Evolutionary conservation across 92 coral and sea anemone species (phyloP), one percentile per base, ranked within the genome.

Genomic region (Actinostola sp.): DNA sequence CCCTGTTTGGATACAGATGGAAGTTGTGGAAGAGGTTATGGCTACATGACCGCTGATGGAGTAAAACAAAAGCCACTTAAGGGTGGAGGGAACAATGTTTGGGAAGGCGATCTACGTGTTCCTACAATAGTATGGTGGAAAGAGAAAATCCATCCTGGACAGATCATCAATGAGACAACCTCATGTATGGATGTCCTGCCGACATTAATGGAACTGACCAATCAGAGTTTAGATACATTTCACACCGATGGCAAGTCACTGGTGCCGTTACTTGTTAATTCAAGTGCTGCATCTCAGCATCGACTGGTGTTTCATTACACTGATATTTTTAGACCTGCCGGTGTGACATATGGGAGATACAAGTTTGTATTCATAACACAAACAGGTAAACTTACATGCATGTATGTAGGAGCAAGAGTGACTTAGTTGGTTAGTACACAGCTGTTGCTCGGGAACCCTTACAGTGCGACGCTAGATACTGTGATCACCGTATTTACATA

Each of bases 311-410:
- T 83, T 58, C 98, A 93, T 66, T 93, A 93, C 46, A 36, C 81
- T 14, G 98, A 93, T 70, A 72, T 90, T 10, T 84, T 87, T 23
- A 82, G 73, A 73, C 98, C 98, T 23, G 79, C 98, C 3, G 98
- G 91, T 44, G 49, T 93, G 17, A 73, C 98, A 30, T 57, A 74
- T 64, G 84, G 88, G 0, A 53, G 83, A 36, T 93, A 77, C 73
- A 93, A 93, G 71, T 71, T 72, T 25, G 76, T 93, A 10, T 90
- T 67, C 32, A 46, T 71, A 8, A 87, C 77, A 16, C 80, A 61
- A 10, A 59, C 83, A 77, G 96, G 98, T 93, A 70, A 50, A 68
- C 65, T 17, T 29, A 23, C 17, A 67, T 23, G 8, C 2, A 31
- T 52, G n/a, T n/a, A n/a, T n/a, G n/a, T n/a, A n/a, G n/a, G n/a